Evolutionary conservation across 2,888 invertebrate species (phyloP).

Genomic region (Amorpha juglandis): DNA sequence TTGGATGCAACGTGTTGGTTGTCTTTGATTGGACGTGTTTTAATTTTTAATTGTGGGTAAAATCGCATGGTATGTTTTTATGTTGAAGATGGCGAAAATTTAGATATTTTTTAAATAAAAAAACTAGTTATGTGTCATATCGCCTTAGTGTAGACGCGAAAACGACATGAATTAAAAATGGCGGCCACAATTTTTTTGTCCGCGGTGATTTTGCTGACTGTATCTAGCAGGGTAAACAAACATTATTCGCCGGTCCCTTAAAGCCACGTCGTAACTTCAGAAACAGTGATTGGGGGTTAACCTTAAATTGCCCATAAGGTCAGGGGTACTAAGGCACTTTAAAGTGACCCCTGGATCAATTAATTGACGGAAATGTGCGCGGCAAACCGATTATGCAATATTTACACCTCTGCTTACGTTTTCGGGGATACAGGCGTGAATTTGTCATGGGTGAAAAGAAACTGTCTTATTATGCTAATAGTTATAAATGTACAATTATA

Average conservation of each 20-base stretch:
- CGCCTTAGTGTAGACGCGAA: background rate
- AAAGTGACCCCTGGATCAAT: no score
- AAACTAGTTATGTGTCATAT: background rate
- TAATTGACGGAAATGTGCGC: no score
- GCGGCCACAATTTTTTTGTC: constrained; percentile 3
- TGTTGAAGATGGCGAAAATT: background rate
- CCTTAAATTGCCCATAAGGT: no score
- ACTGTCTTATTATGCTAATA: no score
- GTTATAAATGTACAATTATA: no score
- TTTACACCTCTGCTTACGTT: no score
- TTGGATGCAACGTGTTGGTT: no score
- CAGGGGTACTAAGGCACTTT: no score
- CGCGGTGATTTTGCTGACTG: background rate
- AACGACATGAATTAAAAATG: background rate
- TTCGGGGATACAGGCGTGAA: no score
- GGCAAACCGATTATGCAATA: no score
- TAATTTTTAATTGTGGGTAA: background rate
- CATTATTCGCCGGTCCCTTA: constrained; percentile 4
- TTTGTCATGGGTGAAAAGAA: no score
- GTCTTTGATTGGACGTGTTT: background rate
- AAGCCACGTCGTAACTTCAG: background rate
- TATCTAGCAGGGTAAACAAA: constrained; percentile 7
- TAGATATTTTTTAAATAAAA: background rate
- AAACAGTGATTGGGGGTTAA: background rate
- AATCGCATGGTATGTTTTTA: no score